A percentile compares a stretch with the other conserved stretches of the same genome.
Conservation (phyloP, 2,888 invertebrate genomes). For the Dicranocentrus wangi region DNA sequence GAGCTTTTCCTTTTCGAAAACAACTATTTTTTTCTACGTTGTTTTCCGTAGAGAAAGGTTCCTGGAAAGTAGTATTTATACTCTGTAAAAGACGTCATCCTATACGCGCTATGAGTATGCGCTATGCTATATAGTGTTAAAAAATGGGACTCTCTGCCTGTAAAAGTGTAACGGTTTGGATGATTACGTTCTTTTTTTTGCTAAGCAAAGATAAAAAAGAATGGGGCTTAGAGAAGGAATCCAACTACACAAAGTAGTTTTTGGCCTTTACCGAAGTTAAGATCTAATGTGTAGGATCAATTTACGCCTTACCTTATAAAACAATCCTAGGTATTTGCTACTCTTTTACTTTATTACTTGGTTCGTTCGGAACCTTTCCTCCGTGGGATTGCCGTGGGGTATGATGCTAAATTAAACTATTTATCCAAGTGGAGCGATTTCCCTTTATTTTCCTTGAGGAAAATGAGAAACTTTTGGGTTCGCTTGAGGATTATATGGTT, state of each 20-base stretch:
- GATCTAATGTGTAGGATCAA: conserved; percentile 66
- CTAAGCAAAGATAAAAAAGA: conserved; percentile 1
- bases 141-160: neutral
- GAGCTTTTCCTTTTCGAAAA: conserved; percentile 11
- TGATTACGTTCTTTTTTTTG: conserved; percentile 41
- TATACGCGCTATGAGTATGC: no score
- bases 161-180: conserved; percentile 35
- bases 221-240: conserved; percentile 13
- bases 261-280: conserved; percentile 58
- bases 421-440: conserved; percentile 61
- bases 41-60: conserved; percentile 27
- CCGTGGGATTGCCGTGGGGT: conserved; percentile 57
- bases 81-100: no score
- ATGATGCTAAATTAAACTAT: conserved; percentile 66
- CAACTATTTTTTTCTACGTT: conserved; percentile 16
- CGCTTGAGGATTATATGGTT: neutral
- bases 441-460: conserved; percentile 13
- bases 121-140: no score
- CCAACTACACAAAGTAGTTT: conserved; percentile 11
- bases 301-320: conserved; percentile 61
- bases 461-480: neutral
- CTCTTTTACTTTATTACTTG: conserved; percentile 31
- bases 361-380: neutral
- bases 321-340: conserved; percentile 23
- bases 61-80: no score